These are phyloP conservation scores for Musca vetustissima DNA, from an alignment of 1,140 invertebrate species.

Conservation along the genomic window DNA sequence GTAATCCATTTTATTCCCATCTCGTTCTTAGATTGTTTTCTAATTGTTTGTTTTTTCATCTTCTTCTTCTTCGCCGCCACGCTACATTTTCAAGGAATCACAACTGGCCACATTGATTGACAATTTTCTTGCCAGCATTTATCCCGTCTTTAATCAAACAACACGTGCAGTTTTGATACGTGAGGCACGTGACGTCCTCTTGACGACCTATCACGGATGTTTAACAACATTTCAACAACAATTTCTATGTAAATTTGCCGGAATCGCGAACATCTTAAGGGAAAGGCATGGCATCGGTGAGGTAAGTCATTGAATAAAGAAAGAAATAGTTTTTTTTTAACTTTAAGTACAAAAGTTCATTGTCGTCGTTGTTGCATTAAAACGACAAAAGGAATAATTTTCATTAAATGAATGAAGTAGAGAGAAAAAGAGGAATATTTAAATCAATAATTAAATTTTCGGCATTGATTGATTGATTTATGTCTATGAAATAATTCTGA, in stretches of 20 bases:
- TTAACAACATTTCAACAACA: conserved; percentile 64
- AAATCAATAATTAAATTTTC: too few relatives aligned
- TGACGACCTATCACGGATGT: conserved; percentile 66
- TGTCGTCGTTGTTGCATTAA: too few relatives aligned
- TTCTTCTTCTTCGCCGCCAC: neutral
- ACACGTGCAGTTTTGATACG: conserved; percentile 65
- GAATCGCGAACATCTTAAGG: conserved; percentile 59
- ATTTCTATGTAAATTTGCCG: conserved; percentile 65
- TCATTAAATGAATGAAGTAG: too few relatives aligned
- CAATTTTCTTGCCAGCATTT: conserved; percentile 64
- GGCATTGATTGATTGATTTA: too few relatives aligned
- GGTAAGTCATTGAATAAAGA: conserved; percentile 39
- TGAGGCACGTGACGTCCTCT: conserved; percentile 68
- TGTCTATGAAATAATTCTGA: too few relatives aligned
- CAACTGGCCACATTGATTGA: conserved; percentile 64
- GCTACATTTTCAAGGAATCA: conserved; percentile 38
- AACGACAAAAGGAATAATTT: too few relatives aligned
- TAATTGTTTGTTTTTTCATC: neutral
- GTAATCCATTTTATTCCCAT: neutral
- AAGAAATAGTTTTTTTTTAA: too few relatives aligned
- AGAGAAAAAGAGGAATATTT: too few relatives aligned
- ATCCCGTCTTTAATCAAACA: conserved; percentile 60
- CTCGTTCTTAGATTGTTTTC: neutral
- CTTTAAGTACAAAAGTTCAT: too few relatives aligned
- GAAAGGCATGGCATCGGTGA: conserved; percentile 48